Evolutionary conservation across 1,140 invertebrate genomes (phyloP), one percentile per base, ranked within the genome.

Genomic region (Pinna nobilis): DNA sequence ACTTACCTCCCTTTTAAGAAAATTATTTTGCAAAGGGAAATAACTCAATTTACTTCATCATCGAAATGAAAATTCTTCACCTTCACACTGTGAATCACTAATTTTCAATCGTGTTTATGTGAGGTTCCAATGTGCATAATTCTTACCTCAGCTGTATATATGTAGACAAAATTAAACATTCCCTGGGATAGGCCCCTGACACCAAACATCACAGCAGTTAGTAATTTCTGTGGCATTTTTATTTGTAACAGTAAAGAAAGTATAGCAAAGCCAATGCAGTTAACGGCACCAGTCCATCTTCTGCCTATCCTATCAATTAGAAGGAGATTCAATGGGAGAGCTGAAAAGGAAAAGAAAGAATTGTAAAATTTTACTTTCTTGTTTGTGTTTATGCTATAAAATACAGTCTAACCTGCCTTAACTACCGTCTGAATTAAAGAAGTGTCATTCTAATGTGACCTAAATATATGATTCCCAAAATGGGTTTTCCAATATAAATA

Each of bases 111-210:
- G n/a, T n/a, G n/a, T n/a, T n/a, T n/a, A n/a, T n/a, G n/a, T n/a
- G n/a, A n/a, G n/a, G n/a, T n/a, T n/a, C n/a, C n/a, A n/a, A n/a
- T n/a, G n/a, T n/a, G n/a, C n/a, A n/a, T n/a, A n/a, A 44, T n/a
- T 39, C 70, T 76, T 55, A 97, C 95, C 92, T 98, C 96, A 28
- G 96, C 96, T 18, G 97, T 98, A 82, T 98, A 98, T 18, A 98
- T 96, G 85, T 98, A 98, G 0, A 95, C 95, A 18, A 95, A 96
- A 92, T 97, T 96, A 85, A 98, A 98, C 4, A 97, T 93, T 1
- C 96, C 97, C 33, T 96, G 94, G 57, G 97, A 96, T 57, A 98
- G 94, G 5, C 95, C 96, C 81, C 97, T 90, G 0, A 96, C 95
- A 59, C 76, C 76, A 71, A 88, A 87, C 71, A 87, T 83, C 25